Percentiles rank a stretch among this genome's conserved stretches.
Conservation (phyloP, 2,888 invertebrate species). For the Miltochrista miniata region DNA sequence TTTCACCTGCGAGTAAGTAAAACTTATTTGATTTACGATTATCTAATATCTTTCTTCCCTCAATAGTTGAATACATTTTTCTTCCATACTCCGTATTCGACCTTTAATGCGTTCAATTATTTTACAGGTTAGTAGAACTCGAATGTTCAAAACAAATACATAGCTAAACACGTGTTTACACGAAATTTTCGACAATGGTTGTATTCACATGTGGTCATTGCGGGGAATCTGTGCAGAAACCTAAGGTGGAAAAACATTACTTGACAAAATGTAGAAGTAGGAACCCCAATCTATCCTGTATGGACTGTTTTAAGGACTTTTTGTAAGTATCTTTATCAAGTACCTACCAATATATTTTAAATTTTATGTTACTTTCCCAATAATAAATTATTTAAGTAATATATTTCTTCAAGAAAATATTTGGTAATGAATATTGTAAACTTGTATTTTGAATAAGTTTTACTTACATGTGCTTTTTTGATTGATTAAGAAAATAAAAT, state of each 20-base stretch:
- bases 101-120: no score
- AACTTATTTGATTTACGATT: no score
- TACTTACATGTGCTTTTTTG: no score
- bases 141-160: constrained; percentile 35
- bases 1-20: no score
- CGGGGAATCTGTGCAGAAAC: constrained; percentile 95
- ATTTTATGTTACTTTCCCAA: background rate
- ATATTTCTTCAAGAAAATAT: no score
- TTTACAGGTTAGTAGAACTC: constrained; percentile 39
- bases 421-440: no score
- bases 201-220: constrained; percentile 97
- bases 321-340: constrained; percentile 84
- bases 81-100: no score
- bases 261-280: constrained; percentile 87
- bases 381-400: background rate
- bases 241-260: constrained; percentile 95
- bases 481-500: no score
- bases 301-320: constrained; percentile 97
- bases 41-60: no score
- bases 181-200: constrained; percentile 87
- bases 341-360: no score
- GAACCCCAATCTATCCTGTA: constrained; percentile 91
- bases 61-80: no score
- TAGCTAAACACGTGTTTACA: constrained; percentile 38
- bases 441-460: no score